phyloP scores from a whole-genome alignment of 2,797 vertebrate genomes.

The Sylvia borin region DNA sequence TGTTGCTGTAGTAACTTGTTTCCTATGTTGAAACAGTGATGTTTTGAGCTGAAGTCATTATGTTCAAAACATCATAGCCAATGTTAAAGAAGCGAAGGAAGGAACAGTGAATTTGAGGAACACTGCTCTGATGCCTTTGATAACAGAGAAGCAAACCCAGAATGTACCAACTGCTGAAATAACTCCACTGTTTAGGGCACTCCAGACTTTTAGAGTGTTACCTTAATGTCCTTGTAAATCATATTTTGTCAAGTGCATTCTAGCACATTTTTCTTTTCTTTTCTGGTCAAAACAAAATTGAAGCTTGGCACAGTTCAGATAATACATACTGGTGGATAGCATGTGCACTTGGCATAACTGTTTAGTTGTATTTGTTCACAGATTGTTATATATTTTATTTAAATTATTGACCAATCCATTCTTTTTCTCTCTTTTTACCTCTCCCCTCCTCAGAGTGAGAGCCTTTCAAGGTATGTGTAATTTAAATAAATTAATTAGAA shows the following conservation, averaged over 20 bases:
- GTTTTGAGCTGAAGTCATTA: not conserved
- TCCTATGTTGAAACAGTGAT: not conserved
- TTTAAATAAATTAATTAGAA: not conserved
- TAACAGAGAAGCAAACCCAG: not conserved
- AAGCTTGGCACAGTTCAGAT: not conserved
- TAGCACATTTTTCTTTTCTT: not conserved
- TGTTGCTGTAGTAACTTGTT: not conserved
- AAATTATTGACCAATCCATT: slow-evolving; percentile 11
- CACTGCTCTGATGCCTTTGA: not conserved
- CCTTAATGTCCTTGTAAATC: not conserved
- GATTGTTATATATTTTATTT: not conserved
- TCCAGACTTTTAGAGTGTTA: not conserved
- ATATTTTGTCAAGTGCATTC: not conserved
- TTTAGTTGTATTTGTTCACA: not conserved
- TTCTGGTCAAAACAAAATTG: not conserved
- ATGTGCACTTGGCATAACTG: not conserved
- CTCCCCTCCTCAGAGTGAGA: slow-evolving; percentile 82
- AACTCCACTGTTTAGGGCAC: not conserved
- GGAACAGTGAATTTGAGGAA: not conserved
- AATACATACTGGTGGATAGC: not conserved
- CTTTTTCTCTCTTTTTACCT: slow-evolving; percentile 43
- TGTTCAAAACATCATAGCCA: not conserved
- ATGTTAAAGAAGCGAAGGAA: not conserved
- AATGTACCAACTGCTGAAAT: not conserved
- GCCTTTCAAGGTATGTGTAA: slow-evolving; percentile 87